Percentiles rank a stretch among this genome's conserved stretches.
Conservation (phyloP, 2,113 vertebrate genomes). For the Lutjanus erythropterus region DNA sequence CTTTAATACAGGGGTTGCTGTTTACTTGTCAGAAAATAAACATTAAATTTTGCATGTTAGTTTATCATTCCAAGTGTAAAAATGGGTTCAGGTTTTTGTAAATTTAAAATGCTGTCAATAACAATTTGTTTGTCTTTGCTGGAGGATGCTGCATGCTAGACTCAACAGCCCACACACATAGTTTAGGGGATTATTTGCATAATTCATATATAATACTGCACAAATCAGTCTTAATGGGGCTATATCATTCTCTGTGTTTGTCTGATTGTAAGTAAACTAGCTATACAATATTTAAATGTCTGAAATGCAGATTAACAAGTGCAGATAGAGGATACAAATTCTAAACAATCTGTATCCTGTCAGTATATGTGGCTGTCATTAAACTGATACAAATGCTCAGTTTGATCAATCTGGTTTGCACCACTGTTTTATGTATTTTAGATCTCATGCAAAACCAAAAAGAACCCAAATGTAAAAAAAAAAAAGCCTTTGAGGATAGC, state of each 20-base stretch:
- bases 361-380: background rate
- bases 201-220: background rate
- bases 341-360: background rate
- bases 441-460: background rate
- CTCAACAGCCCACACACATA: background rate
- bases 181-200: background rate
- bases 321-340: background rate
- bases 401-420: background rate
- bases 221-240: background rate
- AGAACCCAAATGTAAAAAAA: background rate
- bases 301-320: background rate
- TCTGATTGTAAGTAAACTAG: background rate
- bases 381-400: background rate
- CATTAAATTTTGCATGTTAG: background rate
- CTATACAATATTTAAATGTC: background rate
- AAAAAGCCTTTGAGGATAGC: constrained; percentile 9
- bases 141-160: background rate
- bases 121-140: background rate
- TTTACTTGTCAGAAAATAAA: background rate
- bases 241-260: background rate
- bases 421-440: background rate
- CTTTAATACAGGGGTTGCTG: background rate
- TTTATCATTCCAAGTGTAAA: background rate
- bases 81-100: background rate
- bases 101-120: background rate